These are phyloP conservation scores for Noctua pronuba DNA, from an alignment of 2,888 invertebrate genomes.

Conservation along the genomic window DNA sequence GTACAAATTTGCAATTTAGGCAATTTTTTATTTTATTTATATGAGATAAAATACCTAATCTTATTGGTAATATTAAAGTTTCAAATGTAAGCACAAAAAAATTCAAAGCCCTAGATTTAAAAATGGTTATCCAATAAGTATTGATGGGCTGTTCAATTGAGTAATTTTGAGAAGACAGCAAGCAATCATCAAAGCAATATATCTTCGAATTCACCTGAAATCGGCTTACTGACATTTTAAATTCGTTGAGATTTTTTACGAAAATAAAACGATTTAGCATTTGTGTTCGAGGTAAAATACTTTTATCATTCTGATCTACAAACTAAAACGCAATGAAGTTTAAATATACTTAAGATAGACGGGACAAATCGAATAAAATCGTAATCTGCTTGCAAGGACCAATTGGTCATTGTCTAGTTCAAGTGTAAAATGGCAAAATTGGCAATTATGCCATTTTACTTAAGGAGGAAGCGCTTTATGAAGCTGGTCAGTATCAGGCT, in stretches of 20 bases:
- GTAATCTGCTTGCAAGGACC: background rate
- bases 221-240: constrained; percentile 33
- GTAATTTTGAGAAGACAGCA: constrained; percentile 46
- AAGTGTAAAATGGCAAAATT: background rate
- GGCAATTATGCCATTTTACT: background rate
- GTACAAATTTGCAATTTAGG: background rate
- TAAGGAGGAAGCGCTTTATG: no score
- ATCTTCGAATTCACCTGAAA: constrained; percentile 36
- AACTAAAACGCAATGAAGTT: background rate
- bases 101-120: constrained; percentile 17
- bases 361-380: background rate
- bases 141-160: constrained; percentile 33
- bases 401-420: background rate
- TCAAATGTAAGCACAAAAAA: background rate
- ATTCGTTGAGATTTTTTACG: constrained; percentile 20
- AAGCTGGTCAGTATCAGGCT: no score
- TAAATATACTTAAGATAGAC: background rate
- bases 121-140: constrained; percentile 29
- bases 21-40: background rate
- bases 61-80: background rate
- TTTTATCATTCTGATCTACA: constrained; percentile 32
- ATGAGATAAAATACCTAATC: background rate
- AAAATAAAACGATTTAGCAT: constrained; percentile 30
- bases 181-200: constrained; percentile 31
- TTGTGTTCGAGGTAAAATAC: constrained; percentile 4